Conservation (phyloP, 2,888 invertebrate species). For the Ctenicera cuprea region DNA sequence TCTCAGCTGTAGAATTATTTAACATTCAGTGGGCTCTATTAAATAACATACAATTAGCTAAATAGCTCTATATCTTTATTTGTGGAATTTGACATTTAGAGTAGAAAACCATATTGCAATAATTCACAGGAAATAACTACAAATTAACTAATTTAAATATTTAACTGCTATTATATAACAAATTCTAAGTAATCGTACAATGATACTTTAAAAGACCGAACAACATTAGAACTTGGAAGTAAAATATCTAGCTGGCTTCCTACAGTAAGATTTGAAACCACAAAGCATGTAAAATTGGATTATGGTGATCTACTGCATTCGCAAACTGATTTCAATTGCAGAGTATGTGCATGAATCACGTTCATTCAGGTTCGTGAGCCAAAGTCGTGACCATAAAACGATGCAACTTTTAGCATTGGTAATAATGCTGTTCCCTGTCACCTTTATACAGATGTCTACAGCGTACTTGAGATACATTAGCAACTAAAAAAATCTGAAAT, state of each 20-base stretch:
- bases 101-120: too few species aligned
- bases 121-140: too few species aligned
- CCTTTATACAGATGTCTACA: slow-evolving; percentile 58
- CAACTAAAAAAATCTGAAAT: neutral
- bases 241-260: neutral
- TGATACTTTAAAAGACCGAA: too few species aligned
- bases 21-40: too few species aligned
- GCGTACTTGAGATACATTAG: neutral
- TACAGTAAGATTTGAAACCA: slow-evolving; percentile 21
- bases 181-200: too few species aligned
- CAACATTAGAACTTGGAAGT: too few species aligned
- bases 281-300: slow-evolving; percentile 25
- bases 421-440: slow-evolving; percentile 69
- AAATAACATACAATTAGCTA: too few species aligned
- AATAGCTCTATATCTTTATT: too few species aligned
- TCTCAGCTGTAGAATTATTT: too few species aligned
- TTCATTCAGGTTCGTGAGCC: slow-evolving; percentile 65
- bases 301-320: slow-evolving; percentile 40
- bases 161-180: too few species aligned
- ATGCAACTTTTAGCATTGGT: slow-evolving; percentile 60
- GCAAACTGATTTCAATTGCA: slow-evolving; percentile 61
- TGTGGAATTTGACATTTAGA: too few species aligned
- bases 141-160: too few species aligned
- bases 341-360: slow-evolving; percentile 66
- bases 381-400: slow-evolving; percentile 63